phyloP scores from a whole-genome alignment of 2,888 invertebrate genomes.

The Drosophila austrosaltans region DNA sequence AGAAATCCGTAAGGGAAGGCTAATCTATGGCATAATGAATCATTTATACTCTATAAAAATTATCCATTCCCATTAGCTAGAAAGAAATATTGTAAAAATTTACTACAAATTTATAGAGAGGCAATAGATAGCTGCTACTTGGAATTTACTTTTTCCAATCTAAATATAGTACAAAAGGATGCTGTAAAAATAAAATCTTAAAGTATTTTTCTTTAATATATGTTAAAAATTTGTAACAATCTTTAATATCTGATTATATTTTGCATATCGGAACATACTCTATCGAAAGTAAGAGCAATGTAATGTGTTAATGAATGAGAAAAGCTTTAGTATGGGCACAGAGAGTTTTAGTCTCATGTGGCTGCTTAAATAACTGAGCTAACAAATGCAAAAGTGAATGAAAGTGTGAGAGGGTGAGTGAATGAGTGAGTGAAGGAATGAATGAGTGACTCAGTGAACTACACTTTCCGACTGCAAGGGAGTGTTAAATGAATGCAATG shows the following conservation, averaged over 20 bases:
- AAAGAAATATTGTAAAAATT: no score
- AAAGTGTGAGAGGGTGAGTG: constrained; percentile 29
- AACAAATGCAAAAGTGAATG: constrained; percentile 25
- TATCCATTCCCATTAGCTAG: no score
- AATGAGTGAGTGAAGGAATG: constrained; percentile 25
- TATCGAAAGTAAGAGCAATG: constrained; percentile 5
- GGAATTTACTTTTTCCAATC: no score
- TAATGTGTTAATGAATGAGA: constrained; percentile 65
- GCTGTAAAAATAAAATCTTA: no score
- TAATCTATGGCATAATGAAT: background rate
- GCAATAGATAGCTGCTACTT: no score
- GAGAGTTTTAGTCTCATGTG: constrained; percentile 43
- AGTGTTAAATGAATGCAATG: constrained; percentile 78
- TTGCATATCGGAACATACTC: background rate
- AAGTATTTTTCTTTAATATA: no score
- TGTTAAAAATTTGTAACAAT: no score
- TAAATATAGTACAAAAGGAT: no score
- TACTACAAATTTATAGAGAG: no score
- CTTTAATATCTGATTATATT: no score
- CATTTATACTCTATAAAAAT: background rate
- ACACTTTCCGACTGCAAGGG: constrained; percentile 31
- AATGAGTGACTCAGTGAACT: constrained; percentile 34
- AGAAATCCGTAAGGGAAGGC: background rate
- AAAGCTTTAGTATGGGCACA: constrained; percentile 37
- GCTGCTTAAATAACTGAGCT: constrained; percentile 49